phyloP scores from a whole-genome alignment of 1,140 invertebrate species.

The Laupala kohalensis region DNA sequence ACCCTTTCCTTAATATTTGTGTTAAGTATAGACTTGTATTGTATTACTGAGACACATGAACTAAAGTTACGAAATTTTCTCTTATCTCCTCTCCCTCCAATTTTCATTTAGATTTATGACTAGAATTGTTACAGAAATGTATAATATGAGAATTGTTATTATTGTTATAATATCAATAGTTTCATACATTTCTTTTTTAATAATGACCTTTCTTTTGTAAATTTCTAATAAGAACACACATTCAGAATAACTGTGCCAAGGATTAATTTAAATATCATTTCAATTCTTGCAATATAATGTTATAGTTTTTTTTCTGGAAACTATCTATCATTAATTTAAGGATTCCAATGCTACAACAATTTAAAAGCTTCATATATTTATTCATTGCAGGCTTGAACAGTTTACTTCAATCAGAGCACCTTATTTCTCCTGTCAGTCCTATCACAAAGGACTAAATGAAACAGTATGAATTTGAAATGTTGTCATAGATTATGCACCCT shows the following conservation, averaged over 20 bases:
- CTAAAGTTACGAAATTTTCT: too few relatives aligned
- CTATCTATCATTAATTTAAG: too few relatives aligned
- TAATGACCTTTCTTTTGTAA: neutral
- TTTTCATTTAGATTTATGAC: too few relatives aligned
- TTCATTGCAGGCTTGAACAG: neutral
- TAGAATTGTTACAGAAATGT: neutral
- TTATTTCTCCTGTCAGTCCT: too few relatives aligned
- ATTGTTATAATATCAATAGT: neutral
- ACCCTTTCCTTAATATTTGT: too few relatives aligned
- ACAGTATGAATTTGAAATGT: neutral
- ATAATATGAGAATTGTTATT: neutral
- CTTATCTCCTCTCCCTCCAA: too few relatives aligned
- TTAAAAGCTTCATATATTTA: neutral
- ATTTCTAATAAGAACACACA: neutral
- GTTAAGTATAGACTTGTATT: too few relatives aligned
- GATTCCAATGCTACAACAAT: too few relatives aligned
- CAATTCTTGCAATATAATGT: neutral
- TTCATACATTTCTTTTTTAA: neutral
- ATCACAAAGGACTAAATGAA: too few relatives aligned
- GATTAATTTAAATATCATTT: neutral
- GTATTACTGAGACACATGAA: too few relatives aligned
- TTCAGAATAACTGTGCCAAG: neutral
- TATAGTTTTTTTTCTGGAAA: neutral
- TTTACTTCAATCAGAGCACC: neutral
- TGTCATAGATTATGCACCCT: neutral